Evolutionary conservation across 1,140 invertebrate genomes (phyloP).

Genomic region (Drosophila nikananu): DNA sequence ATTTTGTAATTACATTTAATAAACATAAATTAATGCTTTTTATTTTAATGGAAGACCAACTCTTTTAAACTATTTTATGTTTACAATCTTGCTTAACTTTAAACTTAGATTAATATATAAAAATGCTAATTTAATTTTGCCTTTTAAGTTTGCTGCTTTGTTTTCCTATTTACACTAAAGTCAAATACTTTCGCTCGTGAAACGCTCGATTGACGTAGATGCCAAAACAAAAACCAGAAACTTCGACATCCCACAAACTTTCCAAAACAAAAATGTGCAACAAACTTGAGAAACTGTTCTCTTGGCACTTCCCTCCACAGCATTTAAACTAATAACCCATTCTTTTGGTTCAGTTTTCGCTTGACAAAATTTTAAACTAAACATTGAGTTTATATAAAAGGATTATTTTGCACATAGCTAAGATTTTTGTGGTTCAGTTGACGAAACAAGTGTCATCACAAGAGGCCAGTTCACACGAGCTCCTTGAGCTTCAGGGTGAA

Average conservation of each 20-base stretch:
- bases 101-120: neutral
- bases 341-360: neutral
- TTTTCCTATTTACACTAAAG: conserved; percentile 11
- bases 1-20: too few relatives aligned
- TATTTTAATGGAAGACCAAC: too few relatives aligned
- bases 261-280: conserved; percentile 31
- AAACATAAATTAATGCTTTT: too few relatives aligned
- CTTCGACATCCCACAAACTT: conserved; percentile 19
- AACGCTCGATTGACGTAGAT: conserved; percentile 27
- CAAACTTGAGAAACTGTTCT: neutral
- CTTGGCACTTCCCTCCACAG: neutral
- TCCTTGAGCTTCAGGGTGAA: conserved; percentile 4
- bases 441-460: conserved; percentile 16
- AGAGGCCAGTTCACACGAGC: conserved; percentile 9
- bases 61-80: neutral
- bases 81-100: neutral
- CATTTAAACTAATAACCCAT: conserved; percentile 1
- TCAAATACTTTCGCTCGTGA: conserved; percentile 43
- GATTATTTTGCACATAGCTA: conserved; percentile 5
- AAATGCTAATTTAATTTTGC: neutral
- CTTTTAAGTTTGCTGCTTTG: neutral
- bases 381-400: neutral
- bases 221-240: conserved; percentile 28
- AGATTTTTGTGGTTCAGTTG: conserved; percentile 2
- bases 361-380: conserved; percentile 7